Evolutionary conservation across 53 echinoderm and acorn worm species (phyloP).

Genomic region (Henricia sp.): DNA sequence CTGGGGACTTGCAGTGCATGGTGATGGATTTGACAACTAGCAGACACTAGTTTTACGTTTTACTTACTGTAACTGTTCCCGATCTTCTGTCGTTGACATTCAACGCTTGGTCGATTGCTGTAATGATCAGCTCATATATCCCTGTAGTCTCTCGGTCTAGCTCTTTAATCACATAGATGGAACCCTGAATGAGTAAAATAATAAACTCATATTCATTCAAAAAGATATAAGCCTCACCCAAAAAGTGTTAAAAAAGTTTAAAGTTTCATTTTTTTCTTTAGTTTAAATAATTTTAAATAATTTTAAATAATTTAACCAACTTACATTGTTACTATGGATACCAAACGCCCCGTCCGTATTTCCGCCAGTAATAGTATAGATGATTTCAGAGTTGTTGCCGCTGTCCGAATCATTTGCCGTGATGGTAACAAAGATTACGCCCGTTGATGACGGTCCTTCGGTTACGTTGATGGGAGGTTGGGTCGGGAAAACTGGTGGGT

Average conservation of each 20-base stretch:
- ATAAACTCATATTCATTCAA: no score
- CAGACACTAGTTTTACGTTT: no score
- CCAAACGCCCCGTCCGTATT: conserved; percentile 64
- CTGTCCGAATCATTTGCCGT: conserved; percentile 75
- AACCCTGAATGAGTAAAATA: no score
- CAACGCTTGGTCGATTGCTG: conserved; percentile 82
- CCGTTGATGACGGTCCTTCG: conserved; percentile 72
- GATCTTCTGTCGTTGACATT: conserved; percentile 61
- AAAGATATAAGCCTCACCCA: no score
- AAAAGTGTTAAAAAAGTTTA: background rate
- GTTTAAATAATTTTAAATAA: background rate
- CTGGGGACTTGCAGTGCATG: no score
- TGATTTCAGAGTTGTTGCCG: conserved; percentile 76
- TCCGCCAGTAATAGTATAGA: conserved; percentile 70
- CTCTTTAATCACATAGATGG: conserved; percentile 67
- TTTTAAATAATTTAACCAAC: background rate
- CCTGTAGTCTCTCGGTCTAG: conserved; percentile 81
- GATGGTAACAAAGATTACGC: conserved; percentile 59
- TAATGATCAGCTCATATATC: conserved; percentile 76
- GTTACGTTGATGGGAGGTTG: conserved; percentile 52
- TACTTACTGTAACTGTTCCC: conserved; percentile 87
- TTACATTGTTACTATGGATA: conserved; percentile 69
- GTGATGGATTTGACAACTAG: no score
- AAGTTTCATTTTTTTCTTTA: background rate
- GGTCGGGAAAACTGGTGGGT: conserved; percentile 77